These are phyloP conservation scores for Pangasius larnaudii DNA, from an alignment of 2,797 vertebrate species.

Conservation along the genomic window DNA sequence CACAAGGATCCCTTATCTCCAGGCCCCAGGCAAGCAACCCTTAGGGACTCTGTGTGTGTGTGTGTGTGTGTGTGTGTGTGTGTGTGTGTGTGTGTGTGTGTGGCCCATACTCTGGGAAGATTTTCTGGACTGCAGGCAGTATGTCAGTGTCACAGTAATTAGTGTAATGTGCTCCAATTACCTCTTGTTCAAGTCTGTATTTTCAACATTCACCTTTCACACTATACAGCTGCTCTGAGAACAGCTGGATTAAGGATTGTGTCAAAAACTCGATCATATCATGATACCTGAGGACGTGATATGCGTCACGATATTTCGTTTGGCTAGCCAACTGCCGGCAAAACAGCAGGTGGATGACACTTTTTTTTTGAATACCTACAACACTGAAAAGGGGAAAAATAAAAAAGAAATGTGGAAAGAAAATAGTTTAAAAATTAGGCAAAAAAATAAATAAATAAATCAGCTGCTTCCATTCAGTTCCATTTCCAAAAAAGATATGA, in stretches of 20 bases:
- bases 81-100: constrained; percentile 6
- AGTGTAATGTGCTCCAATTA: constrained; percentile 55
- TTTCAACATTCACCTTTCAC: neutral
- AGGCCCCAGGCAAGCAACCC: constrained; percentile 58
- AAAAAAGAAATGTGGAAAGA: too few relatives aligned
- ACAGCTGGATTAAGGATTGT: neutral
- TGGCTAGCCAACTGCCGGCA: neutral
- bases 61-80: constrained; percentile 34
- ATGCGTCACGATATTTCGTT: neutral
- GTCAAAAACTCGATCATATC: neutral
- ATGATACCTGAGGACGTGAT: neutral
- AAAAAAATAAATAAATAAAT: too few relatives aligned
- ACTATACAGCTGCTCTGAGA: neutral
- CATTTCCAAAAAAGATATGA: too few relatives aligned
- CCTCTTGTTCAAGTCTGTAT: constrained; percentile 24
- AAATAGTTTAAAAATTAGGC: too few relatives aligned
- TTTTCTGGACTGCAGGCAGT: constrained; percentile 40
- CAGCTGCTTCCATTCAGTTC: too few relatives aligned
- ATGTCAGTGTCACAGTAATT: constrained; percentile 62
- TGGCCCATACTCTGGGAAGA: constrained; percentile 16
- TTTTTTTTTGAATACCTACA: neutral
- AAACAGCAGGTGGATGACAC: neutral
- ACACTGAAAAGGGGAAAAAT: too few relatives aligned
- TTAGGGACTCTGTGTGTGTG: constrained; percentile 40
- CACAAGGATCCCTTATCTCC: constrained; percentile 58